A percentile compares a stretch with the other conserved stretches of the same genome.
These are phyloP conservation scores for Cinclus mexicanus DNA, from an alignment of 2,113 vertebrate species.

Conservation along the genomic window DNA sequence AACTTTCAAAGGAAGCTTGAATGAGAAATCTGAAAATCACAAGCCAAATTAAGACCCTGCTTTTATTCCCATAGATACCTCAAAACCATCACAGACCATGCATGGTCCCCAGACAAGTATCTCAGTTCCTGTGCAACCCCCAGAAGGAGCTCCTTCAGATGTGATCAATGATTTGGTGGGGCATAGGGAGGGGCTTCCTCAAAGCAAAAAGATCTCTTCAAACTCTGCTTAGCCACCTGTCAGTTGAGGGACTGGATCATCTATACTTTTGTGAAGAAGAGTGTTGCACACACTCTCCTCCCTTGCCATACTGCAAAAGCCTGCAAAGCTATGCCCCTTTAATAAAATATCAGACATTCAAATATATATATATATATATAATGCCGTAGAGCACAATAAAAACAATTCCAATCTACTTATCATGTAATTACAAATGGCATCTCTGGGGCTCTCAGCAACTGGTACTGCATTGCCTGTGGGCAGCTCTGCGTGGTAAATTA, in stretches of 20 bases:
- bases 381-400: not conserved
- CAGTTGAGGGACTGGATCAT: not conserved
- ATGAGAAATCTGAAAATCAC: not conserved
- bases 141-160: not conserved
- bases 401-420: not conserved
- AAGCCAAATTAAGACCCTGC: not conserved
- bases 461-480: not conserved
- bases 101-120: not conserved
- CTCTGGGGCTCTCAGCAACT: not conserved
- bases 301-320: not conserved
- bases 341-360: not conserved
- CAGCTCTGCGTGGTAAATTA: slow-evolving; percentile 2
- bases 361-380: not conserved
- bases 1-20: not conserved
- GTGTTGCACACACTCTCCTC: not conserved
- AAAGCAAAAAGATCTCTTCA: not conserved
- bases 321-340: not conserved
- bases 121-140: not conserved
- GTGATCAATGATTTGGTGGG: not conserved
- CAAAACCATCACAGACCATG: not conserved
- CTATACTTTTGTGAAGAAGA: not conserved
- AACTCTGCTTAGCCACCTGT: not conserved
- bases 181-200: not conserved
- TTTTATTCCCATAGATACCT: not conserved
- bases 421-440: not conserved